phyloP scores from a whole-genome alignment of 1,140 invertebrate genomes.

The Artemia franciscana region DNA sequence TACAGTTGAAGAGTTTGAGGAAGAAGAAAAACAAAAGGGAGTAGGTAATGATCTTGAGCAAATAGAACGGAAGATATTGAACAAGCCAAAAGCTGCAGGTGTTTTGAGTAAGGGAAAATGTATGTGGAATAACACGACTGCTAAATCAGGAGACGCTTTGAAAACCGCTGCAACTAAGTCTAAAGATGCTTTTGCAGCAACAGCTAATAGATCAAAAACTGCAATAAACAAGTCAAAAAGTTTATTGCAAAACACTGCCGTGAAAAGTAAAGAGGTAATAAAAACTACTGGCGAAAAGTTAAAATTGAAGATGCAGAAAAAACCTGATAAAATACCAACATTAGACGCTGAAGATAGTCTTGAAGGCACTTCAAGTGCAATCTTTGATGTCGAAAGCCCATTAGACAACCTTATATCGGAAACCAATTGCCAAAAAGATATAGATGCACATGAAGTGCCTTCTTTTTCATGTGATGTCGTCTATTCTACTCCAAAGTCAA shows the following conservation, averaged over 20 bases:
- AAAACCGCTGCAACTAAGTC: neutral
- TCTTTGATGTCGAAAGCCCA: neutral
- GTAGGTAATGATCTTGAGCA: neutral
- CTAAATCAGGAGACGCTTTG: neutral
- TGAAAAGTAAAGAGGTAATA: neutral
- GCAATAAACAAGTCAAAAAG: neutral
- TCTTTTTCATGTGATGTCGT: neutral
- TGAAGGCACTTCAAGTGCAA: neutral
- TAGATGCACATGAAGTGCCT: neutral
- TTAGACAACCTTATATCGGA: neutral
- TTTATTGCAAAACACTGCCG: neutral
- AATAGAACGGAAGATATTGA: neutral
- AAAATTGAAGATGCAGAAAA: neutral
- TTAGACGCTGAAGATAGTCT: neutral
- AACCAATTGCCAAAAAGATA: neutral
- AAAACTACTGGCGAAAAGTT: neutral
- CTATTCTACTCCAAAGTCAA: neutral
- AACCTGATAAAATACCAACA: neutral
- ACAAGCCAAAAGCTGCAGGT: neutral
- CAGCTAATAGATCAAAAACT: neutral
- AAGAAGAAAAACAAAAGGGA: neutral
- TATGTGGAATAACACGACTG: neutral
- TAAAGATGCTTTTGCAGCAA: neutral
- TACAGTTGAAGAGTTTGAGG: neutral
- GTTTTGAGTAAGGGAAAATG: neutral